Conservation (phyloP, 2,113 vertebrate genomes). For the Casuarius casuarius region DNA sequence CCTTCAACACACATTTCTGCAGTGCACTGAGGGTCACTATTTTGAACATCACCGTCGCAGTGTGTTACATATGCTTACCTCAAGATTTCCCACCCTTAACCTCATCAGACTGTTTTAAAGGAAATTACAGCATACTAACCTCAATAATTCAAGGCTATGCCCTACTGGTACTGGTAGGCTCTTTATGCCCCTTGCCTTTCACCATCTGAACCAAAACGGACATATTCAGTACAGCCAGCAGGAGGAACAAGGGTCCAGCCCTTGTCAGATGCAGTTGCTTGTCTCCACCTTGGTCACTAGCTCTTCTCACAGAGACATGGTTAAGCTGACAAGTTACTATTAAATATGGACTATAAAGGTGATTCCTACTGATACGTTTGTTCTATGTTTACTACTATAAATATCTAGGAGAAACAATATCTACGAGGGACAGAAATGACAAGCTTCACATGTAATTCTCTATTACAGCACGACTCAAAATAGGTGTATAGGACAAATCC, state of each 20-base stretch:
- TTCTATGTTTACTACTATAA: neutral
- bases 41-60: neutral
- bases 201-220: neutral
- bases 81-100: neutral
- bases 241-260: neutral
- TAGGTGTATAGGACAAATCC: neutral
- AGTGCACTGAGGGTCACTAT: fast-evolving
- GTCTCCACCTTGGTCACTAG: neutral
- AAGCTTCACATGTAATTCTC: neutral
- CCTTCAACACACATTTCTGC: neutral
- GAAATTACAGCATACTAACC: neutral
- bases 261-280: neutral
- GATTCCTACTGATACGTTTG: neutral
- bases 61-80: neutral
- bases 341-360: neutral
- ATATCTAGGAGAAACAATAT: neutral
- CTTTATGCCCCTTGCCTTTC: neutral
- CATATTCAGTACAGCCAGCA: neutral
- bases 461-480: neutral
- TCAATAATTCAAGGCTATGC: neutral
- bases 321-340: neutral
- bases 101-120: neutral
- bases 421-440: neutral
- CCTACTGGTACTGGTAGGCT: neutral
- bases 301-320: neutral